Conservation (phyloP, 64 coral and sea anemone species). For the Montipora efflorescens region DNA sequence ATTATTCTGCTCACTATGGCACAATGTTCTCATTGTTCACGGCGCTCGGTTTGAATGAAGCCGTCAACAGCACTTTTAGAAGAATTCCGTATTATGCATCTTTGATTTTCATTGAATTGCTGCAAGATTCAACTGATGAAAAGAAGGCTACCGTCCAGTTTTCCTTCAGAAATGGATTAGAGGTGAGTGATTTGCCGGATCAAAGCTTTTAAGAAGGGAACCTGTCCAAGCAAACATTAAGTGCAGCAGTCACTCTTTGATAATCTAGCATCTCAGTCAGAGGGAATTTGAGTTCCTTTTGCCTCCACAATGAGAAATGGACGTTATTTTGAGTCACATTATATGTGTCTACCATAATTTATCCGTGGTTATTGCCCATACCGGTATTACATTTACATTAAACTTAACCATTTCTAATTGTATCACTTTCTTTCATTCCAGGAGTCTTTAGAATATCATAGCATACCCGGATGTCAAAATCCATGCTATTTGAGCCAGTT, state of each 20-base stretch:
- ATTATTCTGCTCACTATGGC: conserved; percentile 86
- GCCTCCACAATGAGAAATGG: too few species aligned
- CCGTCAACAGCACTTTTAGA: conserved; percentile 28
- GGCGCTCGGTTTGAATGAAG: conserved; percentile 71
- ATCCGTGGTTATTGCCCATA: too few species aligned
- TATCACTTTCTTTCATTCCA: conserved; percentile 2
- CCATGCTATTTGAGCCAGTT: conserved; percentile 61
- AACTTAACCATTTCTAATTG: background rate
- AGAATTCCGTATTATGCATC: conserved; percentile 85
- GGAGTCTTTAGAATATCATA: conserved; percentile 54
- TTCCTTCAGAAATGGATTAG: conserved; percentile 75
- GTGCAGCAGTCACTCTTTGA: too few species aligned
- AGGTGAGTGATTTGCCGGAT: background rate
- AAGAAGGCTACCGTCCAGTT: conserved; percentile 52
- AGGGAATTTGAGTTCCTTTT: too few species aligned
- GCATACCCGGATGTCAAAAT: conserved; percentile 60
- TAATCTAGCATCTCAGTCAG: too few species aligned
- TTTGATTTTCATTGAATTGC: conserved; percentile 68
- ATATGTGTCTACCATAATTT: too few species aligned
- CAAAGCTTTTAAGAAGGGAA: too few species aligned
- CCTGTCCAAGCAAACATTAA: too few species aligned
- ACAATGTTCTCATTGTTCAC: conserved; percentile 82
- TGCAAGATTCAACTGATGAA: background rate
- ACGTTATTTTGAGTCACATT: too few species aligned
- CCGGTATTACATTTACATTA: too few species aligned